Base-by-base conservation (phyloP, 2,113 vertebrate species). In the Sakesphorus luctuosus region DNA sequence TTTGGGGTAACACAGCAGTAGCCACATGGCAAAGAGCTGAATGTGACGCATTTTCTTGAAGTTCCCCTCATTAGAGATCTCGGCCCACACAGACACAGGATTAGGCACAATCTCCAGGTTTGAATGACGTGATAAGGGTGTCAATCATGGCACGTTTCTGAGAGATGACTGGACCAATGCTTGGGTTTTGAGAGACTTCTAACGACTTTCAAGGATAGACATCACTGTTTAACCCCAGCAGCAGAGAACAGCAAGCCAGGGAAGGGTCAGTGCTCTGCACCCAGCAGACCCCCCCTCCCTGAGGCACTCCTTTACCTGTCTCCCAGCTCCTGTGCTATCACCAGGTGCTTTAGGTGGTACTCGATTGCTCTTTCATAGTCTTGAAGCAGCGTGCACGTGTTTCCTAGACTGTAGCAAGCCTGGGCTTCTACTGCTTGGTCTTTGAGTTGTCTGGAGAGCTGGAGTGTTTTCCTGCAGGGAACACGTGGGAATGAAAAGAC, bases 371-470 rank as follows among this genome's bases (percentile, higher is more conserved):
- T 98, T 35, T 99, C 99, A 2, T 99, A 98, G 96, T 99, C 99
- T 75, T 99, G 99, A 71, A 99, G 97, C 71, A 99, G 98, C 0
- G 99, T 99, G 97, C 99, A 99, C 0, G 99, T 99, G 98, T 99
- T 99, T 47, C 99, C 99, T 58, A 99, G 98, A 72, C 99, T 99
- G 97, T 99, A 99, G 94, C 99, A 99, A 7, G 99, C 99, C 97
- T 99, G 99, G 1, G 99, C 99, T 97, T 99, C 99, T 95, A 99
- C 99, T 10, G 99, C 99, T 96, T 99, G 99, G 95, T 99, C 99
- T 95, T 98, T 98, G 80, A 99, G 98, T 93, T 99, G 99, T 18
- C 99, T 98, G 24, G 99, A 99, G 61, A 99, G 97, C 75, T 99
- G 99, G 58, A 99, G 97, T 0, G 99, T 99, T 97, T 99, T 99